Conservation (phyloP, 2,113 vertebrate genomes). For the Lophotis ruficrista region DNA sequence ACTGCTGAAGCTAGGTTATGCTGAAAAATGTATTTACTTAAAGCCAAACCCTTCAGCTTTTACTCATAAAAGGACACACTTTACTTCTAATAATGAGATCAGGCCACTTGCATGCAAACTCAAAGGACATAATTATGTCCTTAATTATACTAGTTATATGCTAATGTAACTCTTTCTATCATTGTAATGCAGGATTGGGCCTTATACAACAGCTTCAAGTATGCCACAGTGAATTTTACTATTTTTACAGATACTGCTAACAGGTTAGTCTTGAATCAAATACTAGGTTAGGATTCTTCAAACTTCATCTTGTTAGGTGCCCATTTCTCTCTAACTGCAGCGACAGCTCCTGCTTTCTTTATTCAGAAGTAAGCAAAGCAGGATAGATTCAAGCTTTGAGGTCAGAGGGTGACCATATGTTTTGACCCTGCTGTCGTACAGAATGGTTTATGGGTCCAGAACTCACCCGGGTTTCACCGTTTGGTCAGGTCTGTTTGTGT, state of each 20-base stretch:
- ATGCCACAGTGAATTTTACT: not conserved
- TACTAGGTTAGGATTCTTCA: not conserved
- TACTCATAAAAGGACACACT: not conserved
- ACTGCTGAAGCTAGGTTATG: not conserved
- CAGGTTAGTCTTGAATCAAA: not conserved
- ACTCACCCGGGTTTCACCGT: not conserved
- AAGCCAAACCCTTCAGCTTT: constrained; percentile 16
- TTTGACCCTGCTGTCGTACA: not conserved
- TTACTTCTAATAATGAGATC: not conserved
- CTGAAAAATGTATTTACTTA: not conserved
- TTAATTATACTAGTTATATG: not conserved
- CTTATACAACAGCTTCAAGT: not conserved
- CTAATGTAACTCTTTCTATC: not conserved
- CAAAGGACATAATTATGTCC: not conserved
- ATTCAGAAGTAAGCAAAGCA: not conserved
- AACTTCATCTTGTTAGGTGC: not conserved
- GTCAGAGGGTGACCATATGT: not conserved
- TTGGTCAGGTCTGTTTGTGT: constrained; percentile 26
- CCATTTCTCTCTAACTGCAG: not conserved
- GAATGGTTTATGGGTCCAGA: not conserved
- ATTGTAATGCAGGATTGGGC: not conserved
- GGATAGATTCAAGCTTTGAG: not conserved
- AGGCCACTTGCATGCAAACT: not conserved
- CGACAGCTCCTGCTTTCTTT: not conserved
- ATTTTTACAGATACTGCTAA: not conserved